Base-by-base conservation (phyloP, 1,140 invertebrate species). In the Scaptodrosophila lebanonensis region DNA sequence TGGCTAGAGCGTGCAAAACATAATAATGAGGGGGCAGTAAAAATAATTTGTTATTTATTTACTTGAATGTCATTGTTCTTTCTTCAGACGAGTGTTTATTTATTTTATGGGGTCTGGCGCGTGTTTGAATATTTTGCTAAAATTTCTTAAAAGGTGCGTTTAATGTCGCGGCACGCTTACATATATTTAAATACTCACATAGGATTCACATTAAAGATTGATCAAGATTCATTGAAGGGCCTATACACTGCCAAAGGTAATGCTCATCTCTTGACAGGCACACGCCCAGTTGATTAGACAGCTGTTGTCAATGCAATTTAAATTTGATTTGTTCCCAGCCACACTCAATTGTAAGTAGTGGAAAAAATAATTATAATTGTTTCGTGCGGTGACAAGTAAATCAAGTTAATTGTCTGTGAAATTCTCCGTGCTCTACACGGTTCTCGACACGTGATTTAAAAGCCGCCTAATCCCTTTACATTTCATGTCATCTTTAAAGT, bases 381-480 rank as follows among this genome's bases (percentile, higher is more conserved):
- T 57, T 64, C 57, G 32, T 36, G 54, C 53, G 58, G 57, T 77
- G 63, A 79, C 73, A 77, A 68, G 53, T 79, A 57, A 77, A 72
- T 72, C 67, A 68, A 72, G 58, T 59, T n/a, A 72, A 77, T 79
- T 72, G 72, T 60, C 59, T 68, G 18, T 48, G 58, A 63, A 58
- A 77, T 79, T 48, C 42, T 30, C 29, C 9, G 48, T 15, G 20
- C 16, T 33, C 20, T 42, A 13, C 11, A 51, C 40, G 45, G 30
- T 51, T 45, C n/a, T n/a, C n/a, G 38, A 47, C 51, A 71, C 42
- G 40, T 58, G 64, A 69, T 33, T n/a, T 12, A 47, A 62, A 51
- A 48, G 57, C 25, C 40, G 36, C 15, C 9, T 33, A 53, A 5
- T 39, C 9, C 49, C 17, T 29, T 18, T 16, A 13, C 13, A 44